Evolutionary conservation across 2,888 invertebrate species (phyloP), one percentile per base, ranked within the genome.

Genomic region (Tricholauxania praeusta): DNA sequence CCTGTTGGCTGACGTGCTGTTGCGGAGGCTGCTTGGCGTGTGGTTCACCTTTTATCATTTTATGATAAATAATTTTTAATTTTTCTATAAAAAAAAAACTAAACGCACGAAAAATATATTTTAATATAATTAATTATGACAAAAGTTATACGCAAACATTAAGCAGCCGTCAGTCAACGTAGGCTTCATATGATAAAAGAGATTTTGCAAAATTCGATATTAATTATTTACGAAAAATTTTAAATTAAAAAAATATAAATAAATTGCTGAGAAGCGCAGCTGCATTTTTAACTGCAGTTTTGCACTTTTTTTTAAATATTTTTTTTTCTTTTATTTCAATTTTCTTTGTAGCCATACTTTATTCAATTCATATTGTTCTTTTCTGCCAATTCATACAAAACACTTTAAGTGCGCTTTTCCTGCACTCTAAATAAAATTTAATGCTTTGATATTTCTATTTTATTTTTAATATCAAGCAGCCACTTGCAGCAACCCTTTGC

Each of bases 11-110:
- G 15, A 28, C 17, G 3, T 28, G 59, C 17, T 22, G 59, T 28
- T 15, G 15, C 28, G 17, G 19, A 15, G 17, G 15, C 10, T 28
- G 28, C 28, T 15, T 22, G 59, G 19, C 28, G 59, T 22, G 59
- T 59, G 59, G 39, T 39, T 39, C 39, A 1, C 7, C 10, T 39
- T 39, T 39, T 10, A 39, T 39, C 39, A 39, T 39, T 65, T 57
- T 63, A 32, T 71, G 71, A 65, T 64, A 71, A 71, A 71, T 71
- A 57, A 48, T 59, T 53, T 49, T 48, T 22, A 19, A 51, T 51
- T 65, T 51, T 49, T 65, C 64, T 19, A 32, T 52, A 52, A 52
- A n/a, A 12, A 52, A 51, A 53, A 52, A 66, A 5, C 10, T 39
- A 15, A 67, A 53, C 47, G 55, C 55, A 39, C 48, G 15, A 47